Conservation (phyloP, 2,797 vertebrate species). For the Xiphorhynchus erythropygius region DNA sequence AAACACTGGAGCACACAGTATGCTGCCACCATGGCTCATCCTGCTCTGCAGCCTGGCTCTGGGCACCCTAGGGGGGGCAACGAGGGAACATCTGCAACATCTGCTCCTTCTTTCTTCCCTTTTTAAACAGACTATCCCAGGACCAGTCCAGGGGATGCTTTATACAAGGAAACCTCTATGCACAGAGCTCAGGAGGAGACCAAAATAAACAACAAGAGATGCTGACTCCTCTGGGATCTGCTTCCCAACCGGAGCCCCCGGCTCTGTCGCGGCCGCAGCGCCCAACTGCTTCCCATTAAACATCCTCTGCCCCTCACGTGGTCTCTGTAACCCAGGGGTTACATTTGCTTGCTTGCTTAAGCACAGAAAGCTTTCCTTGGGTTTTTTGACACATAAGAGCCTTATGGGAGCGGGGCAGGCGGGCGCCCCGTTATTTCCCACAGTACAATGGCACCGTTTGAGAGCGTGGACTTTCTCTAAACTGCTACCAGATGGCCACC, state of each 20-base stretch:
- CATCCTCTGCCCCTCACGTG: neutral
- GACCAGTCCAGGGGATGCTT: neutral
- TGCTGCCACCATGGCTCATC: fast-evolving
- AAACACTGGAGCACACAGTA: neutral
- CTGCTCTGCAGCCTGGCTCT: fast-evolving
- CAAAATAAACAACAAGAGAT: slow-evolving; percentile 35
- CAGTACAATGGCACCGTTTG: slow-evolving; percentile 50
- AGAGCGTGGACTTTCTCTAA: slow-evolving; percentile 17
- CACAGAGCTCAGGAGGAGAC: neutral
- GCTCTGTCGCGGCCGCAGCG: fast-evolving
- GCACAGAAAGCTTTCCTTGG: slow-evolving; percentile 10
- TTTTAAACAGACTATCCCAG: neutral
- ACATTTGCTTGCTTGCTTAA: slow-evolving; percentile 60
- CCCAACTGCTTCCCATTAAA: slow-evolving; percentile 55
- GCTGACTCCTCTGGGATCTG: neutral
- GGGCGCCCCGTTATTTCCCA: slow-evolving; percentile 9
- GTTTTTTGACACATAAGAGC: slow-evolving; percentile 6
- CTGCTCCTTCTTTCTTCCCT: neutral
- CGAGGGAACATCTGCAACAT: neutral
- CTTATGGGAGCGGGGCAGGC: slow-evolving; percentile 16
- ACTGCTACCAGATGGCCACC: slow-evolving; percentile 70
- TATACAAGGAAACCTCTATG: neutral
- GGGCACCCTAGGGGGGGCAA: neutral
- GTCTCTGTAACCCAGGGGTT: slow-evolving; percentile 38
- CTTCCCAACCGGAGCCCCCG: neutral